Conservation (phyloP, 2,888 invertebrate genomes). For the Venusia cambrica region DNA sequence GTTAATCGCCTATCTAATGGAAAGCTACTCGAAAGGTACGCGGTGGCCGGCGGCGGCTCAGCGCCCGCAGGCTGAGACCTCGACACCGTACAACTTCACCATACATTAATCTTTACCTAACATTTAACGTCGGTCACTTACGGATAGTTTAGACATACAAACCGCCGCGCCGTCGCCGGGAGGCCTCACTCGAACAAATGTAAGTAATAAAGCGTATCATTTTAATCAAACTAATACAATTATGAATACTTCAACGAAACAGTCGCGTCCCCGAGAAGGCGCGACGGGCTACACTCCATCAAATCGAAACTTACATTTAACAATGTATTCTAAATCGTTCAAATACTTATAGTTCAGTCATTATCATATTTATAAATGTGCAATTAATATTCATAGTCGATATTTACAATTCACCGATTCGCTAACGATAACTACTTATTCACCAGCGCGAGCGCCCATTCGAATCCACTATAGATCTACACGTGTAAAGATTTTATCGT, state of each 20-base stretch:
- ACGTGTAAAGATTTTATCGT: constrained; percentile 58
- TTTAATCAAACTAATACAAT: constrained; percentile 62
- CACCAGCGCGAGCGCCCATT: constrained; percentile 49
- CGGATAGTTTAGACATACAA: constrained; percentile 59
- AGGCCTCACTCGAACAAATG: constrained; percentile 46
- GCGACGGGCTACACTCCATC: constrained; percentile 47
- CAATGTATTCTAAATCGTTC: constrained; percentile 57
- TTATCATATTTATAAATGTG: constrained; percentile 65
- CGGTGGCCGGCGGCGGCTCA: constrained; percentile 49
- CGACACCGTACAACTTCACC: constrained; percentile 56
- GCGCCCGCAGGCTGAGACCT: constrained; percentile 47
- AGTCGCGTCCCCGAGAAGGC: constrained; percentile 42
- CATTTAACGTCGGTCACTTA: constrained; percentile 57
- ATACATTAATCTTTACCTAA: constrained; percentile 55
- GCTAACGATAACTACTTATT: constrained; percentile 63
- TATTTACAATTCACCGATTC: constrained; percentile 65
- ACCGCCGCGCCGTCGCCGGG: constrained; percentile 51
- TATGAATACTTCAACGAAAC: constrained; percentile 52
- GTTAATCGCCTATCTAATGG: constrained; percentile 78
- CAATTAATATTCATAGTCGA: constrained; percentile 38
- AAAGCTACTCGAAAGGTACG: constrained; percentile 64
- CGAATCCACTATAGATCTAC: constrained; percentile 54
- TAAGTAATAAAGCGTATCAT: constrained; percentile 72
- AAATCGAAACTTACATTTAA: constrained; percentile 58
- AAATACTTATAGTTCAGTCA: constrained; percentile 68